Base-by-base conservation (phyloP, 2,113 vertebrate genomes). In the Macroglossus sobrinus region DNA sequence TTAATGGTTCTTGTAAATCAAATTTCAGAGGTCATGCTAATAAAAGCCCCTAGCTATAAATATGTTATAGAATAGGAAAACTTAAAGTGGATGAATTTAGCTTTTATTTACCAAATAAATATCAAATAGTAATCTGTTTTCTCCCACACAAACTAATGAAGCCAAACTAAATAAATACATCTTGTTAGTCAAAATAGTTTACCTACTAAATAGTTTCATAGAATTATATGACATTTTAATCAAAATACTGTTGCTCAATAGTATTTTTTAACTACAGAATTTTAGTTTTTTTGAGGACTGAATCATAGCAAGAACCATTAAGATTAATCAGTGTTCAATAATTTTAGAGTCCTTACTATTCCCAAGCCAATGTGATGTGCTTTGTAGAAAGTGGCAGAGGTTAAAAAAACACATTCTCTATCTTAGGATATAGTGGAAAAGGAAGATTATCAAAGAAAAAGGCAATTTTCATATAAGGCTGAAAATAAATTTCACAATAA, bases 401-500 rank as follows among this genome's bases (percentile, higher is more conserved):
- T 50, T 33, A 69, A 15, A 68, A 35, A 38, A 72, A 55, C 64
- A 21, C 55, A 24, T 57, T 57, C 55, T 57, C 55, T 57, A 68
- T n/a, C 15, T 79, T 94, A 86, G 1, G 6, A 47, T 72, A 61
- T 63, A 79, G 22, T 93, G 14, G 38, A 6, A 80, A 87, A 89
- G 7, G 22, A 19, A 64, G 26, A 3, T 47, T 78, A 69, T 38
- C 7, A 61, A 91, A 80, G 24, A 66, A 50, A 66, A 0, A 57
- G 24, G 7, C 4, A 71, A 53, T 57, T 85, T 95, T 93, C 26
- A 72, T 38, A 43, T 40, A 80, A 75, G 43, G 40, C 19, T 91
- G 59, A 78, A 74, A 85, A 76, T 63, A 93, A 85, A 78, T 71
- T 91, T 96, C 43, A 79, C 35, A 24, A 26, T 89, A 84, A 94